Evolutionary conservation across 2,888 invertebrate species (phyloP), one percentile per base, ranked within the genome.

Genomic region (Mythimna ferrago): DNA sequence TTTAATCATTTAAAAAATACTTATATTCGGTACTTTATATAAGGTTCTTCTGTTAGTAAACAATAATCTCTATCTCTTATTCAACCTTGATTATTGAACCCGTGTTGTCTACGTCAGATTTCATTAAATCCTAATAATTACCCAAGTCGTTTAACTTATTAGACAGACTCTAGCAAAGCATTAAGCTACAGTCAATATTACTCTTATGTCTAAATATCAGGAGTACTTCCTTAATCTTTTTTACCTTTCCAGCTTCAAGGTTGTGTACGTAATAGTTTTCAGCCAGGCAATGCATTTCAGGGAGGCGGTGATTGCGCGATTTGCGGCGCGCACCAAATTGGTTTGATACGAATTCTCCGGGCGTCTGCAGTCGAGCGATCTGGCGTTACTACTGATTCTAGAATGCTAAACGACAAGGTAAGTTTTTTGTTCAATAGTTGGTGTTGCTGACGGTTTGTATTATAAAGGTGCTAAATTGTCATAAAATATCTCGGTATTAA

Each of bases 281-380:
- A 77, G 84, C 71, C 75, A 85, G 85, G 81, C 83, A 83, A 78
- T 86, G 86, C 87, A 86, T 82, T 82, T 82, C 63, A 72, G 72
- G 51, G 68, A 66, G 73, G 76, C 78, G 78, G 82, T 86, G 88
- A 85, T 83, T 86, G 86, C 77, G 87, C 89, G 84, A 84, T 88
- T 86, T 86, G 86, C 79, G 86, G 87, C 82, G 77, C 83, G 76
- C 78, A 81, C 82, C 87, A 89, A 89, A 90, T 89, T 87, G 90
- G 89, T 89, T 91, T 88, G 86, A 86, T 86, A 85, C 84, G 86
- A 89, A 88, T 89, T 88, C 86, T 82, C 85, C 71, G 71, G 81
- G 86, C 75, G 87, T 87, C 87, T 88, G 84, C 83, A 85, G 81
- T 78, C 81, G 74, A 75, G 80, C 82, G 84, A 86, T 82, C 81